phyloP scores from a whole-genome alignment of 2,888 invertebrate genomes.

The Lobophora halterata region DNA sequence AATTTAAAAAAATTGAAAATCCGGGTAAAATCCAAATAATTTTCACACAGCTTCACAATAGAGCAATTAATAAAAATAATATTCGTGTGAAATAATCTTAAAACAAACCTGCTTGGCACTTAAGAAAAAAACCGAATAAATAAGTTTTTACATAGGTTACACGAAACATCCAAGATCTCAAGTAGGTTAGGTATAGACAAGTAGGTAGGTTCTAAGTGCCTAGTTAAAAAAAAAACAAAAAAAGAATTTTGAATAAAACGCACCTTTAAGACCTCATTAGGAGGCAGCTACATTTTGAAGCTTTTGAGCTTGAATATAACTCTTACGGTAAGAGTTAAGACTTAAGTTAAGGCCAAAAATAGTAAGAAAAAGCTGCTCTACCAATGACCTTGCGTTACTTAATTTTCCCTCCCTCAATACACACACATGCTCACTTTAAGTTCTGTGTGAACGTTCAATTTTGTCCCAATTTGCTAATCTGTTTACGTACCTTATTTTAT shows the following conservation, averaged over 20 bases:
- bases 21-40: conserved; percentile 11
- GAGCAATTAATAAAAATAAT: conserved; percentile 23
- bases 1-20: no score
- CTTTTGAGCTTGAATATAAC: no score
- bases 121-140: background rate
- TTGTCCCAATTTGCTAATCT: conserved; percentile 60
- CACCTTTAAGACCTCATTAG: no score
- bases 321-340: no score
- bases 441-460: conserved; percentile 44
- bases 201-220: no score
- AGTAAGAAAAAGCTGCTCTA: background rate
- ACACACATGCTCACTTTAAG: conserved; percentile 32
- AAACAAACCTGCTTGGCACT: conserved; percentile 4
- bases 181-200: no score
- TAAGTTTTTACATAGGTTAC: no score
- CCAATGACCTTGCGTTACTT: conserved; percentile 15
- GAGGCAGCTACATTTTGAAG: no score
- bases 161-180: no score
- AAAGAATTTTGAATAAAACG: no score
- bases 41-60: conserved; percentile 25
- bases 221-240: no score
- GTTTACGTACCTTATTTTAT: conserved; percentile 46
- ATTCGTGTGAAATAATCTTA: conserved; percentile 20
- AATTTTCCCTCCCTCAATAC: conserved; percentile 25
- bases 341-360: no score